Percentiles rank a stretch among this genome's conserved stretches.
Conservation (phyloP, 2,113 vertebrate species). For the Zosterops hypoxanthus region DNA sequence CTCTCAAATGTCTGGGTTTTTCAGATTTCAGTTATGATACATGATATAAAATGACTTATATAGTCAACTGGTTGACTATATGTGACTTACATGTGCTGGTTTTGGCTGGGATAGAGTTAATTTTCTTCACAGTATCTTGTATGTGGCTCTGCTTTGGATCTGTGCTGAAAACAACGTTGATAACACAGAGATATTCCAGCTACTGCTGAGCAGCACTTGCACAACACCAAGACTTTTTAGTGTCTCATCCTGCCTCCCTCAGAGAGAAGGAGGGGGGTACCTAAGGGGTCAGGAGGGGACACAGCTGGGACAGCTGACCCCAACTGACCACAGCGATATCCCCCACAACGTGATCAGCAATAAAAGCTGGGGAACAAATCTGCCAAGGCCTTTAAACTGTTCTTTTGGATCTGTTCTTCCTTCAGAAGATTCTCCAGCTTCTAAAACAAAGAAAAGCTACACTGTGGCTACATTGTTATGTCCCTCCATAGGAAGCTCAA, state of each 20-base stretch:
- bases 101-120: not conserved
- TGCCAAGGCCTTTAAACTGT: not conserved
- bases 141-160: not conserved
- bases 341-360: rapidly evolving
- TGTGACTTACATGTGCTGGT: not conserved
- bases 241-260: not conserved
- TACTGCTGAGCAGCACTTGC: not conserved
- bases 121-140: not conserved
- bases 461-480: not conserved
- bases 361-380: not conserved
- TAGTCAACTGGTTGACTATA: not conserved
- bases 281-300: not conserved
- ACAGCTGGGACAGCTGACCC: not conserved
- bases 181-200: not conserved
- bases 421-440: not conserved
- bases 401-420: not conserved
- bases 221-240: not conserved
- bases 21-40: not conserved
- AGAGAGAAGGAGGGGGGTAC: not conserved
- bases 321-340: not conserved
- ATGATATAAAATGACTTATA: not conserved
- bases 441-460: not conserved
- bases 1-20: not conserved
- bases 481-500: not conserved
- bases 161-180: not conserved